Evolutionary conservation across 2,797 vertebrate genomes (phyloP).

Genomic region (Channa striata): DNA sequence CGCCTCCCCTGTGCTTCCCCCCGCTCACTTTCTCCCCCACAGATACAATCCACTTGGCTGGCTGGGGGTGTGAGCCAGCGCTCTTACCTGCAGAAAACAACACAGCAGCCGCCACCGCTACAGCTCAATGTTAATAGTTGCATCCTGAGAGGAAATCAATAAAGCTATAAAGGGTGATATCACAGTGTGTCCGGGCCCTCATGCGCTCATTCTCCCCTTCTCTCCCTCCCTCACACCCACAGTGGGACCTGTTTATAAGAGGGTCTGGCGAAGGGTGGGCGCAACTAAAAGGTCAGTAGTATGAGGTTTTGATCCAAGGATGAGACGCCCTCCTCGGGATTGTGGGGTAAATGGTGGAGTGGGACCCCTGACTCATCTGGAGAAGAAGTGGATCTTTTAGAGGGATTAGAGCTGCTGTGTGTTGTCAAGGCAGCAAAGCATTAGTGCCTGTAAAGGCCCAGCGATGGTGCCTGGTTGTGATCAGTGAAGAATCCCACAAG

Average conservation of each 20-base stretch:
- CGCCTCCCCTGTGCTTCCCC: conserved; percentile 72
- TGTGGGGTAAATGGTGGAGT: conserved; percentile 63
- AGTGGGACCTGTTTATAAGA: conserved; percentile 74
- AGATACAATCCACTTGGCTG: conserved; percentile 67
- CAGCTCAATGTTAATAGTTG: conserved; percentile 86
- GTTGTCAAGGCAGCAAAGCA: conserved; percentile 74
- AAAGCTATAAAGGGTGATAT: conserved; percentile 88
- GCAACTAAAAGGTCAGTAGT: conserved; percentile 72
- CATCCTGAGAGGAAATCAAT: conserved; percentile 89
- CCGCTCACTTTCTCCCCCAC: conserved; percentile 1
- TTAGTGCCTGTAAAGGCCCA: conserved; percentile 68
- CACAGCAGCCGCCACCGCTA: conserved; percentile 74
- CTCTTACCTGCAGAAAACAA: conserved; percentile 83
- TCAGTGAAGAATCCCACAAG: conserved; percentile 72
- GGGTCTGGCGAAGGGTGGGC: conserved; percentile 63
- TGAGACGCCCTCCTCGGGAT: conserved; percentile 68
- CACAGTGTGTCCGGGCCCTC: conserved; percentile 79
- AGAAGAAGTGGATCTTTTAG: conserved; percentile 69
- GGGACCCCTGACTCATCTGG: conserved; percentile 75
- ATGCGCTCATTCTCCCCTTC: conserved; percentile 51
- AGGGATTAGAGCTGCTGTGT: conserved; percentile 66
- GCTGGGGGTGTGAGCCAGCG: conserved; percentile 73
- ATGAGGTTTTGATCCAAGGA: conserved; percentile 77
- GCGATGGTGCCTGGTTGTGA: conserved; percentile 69
- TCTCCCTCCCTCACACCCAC: conserved; percentile 34